These are phyloP conservation scores for Egretta garzetta DNA, from an alignment of 2,113 vertebrate species.

Conservation along the genomic window DNA sequence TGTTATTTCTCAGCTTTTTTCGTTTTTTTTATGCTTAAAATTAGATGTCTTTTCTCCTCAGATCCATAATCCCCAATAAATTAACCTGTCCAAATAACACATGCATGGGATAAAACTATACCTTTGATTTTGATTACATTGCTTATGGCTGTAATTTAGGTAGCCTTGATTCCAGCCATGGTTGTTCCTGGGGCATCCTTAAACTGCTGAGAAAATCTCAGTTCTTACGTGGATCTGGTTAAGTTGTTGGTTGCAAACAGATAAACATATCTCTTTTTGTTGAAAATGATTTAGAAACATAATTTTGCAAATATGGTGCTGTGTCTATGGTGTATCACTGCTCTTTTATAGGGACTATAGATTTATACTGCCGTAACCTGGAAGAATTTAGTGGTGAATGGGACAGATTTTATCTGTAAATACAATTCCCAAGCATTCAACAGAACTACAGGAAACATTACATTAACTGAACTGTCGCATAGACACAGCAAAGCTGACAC, in stretches of 20 bases:
- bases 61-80: neutral
- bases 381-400: neutral
- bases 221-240: neutral
- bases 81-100: neutral
- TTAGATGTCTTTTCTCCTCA: neutral
- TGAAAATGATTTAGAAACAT: neutral
- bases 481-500: neutral
- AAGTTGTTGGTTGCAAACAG: neutral
- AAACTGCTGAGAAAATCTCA: neutral
- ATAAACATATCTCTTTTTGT: neutral
- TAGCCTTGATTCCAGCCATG: neutral
- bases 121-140: constrained; percentile 9
- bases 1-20: neutral
- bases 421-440: neutral
- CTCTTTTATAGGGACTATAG: neutral
- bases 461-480: neutral
- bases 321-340: neutral
- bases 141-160: constrained; percentile 16
- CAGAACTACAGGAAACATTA: neutral
- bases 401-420: neutral
- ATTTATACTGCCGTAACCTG: neutral
- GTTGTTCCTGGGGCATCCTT: neutral
- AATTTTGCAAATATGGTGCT: neutral
- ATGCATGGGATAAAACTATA: neutral
- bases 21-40: neutral